These are phyloP conservation scores for Candoia aspera DNA, from an alignment of 2,113 vertebrate species.

Conservation along the genomic window DNA sequence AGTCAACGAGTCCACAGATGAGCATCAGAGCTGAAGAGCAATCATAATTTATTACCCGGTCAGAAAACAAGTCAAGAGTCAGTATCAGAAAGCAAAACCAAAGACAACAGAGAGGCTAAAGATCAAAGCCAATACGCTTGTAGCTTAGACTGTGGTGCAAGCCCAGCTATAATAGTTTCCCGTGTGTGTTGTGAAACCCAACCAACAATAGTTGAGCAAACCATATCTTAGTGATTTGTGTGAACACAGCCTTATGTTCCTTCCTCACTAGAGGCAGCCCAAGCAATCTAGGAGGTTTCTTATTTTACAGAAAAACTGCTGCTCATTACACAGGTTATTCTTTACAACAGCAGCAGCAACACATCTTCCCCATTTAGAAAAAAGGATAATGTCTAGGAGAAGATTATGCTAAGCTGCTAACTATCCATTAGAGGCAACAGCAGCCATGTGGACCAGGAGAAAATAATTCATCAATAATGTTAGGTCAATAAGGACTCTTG, in stretches of 20 bases:
- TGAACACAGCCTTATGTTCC: background rate
- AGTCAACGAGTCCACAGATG: background rate
- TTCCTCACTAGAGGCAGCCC: background rate
- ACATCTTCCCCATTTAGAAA: background rate
- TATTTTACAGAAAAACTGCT: background rate
- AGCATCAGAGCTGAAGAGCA: background rate
- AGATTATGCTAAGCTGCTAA: background rate
- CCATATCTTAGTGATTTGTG: background rate
- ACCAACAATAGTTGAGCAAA: background rate
- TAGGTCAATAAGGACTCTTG: background rate
- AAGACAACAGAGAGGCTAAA: background rate
- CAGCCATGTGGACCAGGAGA: background rate
- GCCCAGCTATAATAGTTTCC: background rate
- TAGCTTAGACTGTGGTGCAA: background rate
- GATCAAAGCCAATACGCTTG: background rate
- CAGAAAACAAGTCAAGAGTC: background rate
- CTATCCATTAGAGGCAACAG: background rate
- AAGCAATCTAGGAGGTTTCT: background rate
- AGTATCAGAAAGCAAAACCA: background rate
- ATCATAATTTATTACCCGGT: background rate
- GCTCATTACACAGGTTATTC: background rate
- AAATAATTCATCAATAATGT: background rate
- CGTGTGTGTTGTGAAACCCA: background rate
- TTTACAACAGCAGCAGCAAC: background rate
- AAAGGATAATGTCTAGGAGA: background rate